Conservation (phyloP, 2,113 vertebrate genomes). For the Ploceus nigricollis region DNA sequence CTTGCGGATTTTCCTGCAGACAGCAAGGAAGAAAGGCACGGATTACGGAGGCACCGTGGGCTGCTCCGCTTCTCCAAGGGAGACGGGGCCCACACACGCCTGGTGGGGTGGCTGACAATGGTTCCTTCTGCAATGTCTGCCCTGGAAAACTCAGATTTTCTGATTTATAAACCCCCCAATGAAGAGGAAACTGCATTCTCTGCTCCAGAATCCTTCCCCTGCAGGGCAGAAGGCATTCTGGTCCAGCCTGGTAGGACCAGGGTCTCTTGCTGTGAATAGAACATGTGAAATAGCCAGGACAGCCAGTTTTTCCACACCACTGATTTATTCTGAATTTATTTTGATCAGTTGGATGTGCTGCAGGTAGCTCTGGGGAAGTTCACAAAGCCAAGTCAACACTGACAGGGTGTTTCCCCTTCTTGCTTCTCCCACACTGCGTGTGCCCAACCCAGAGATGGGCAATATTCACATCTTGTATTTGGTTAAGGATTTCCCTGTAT, state of each 20-base stretch:
- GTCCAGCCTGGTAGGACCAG: neutral
- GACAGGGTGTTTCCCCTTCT: neutral
- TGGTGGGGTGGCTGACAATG: fast-evolving
- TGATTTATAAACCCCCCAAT: neutral
- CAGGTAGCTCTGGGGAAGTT: neutral
- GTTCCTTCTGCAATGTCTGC: neutral
- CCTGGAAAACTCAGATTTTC: neutral
- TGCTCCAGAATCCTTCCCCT: neutral
- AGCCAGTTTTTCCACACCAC: neutral
- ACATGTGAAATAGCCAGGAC: fast-evolving
- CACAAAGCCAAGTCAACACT: neutral
- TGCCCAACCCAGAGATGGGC: neutral
- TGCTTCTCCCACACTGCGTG: fast-evolving
- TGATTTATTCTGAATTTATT: neutral
- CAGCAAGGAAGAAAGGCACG: neutral
- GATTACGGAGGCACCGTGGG: neutral
- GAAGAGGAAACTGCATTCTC: neutral
- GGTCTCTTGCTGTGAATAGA: neutral
- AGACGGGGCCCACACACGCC: neutral
- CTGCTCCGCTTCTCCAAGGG: neutral
- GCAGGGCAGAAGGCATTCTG: neutral
- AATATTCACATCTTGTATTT: neutral
- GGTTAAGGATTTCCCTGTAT: neutral
- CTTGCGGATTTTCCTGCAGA: constrained; percentile 78
- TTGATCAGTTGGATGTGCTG: neutral